phyloP scores from a whole-genome alignment of 2,888 invertebrate species.

The Lasius platythorax region DNA sequence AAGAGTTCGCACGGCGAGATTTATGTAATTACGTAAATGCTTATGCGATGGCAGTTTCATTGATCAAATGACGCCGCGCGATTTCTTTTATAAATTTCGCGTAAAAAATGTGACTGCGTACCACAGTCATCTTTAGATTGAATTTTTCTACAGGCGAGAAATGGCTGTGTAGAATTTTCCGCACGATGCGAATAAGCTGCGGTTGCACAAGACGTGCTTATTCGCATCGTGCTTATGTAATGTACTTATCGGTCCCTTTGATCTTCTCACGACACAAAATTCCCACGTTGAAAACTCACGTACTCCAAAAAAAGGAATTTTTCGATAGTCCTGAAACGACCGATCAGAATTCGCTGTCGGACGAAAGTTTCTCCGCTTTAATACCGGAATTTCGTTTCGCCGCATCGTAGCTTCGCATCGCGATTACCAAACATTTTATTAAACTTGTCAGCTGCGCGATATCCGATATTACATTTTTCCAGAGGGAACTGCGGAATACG shows the following conservation, averaged over 20 bases:
- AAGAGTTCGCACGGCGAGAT: not conserved
- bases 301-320: not conserved
- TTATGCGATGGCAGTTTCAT: not conserved
- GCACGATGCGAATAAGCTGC: not conserved
- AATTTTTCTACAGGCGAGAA: not conserved
- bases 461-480: constrained; percentile 33
- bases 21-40: not conserved
- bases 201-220: not conserved
- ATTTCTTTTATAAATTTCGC: constrained; percentile 61
- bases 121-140: not conserved
- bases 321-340: constrained; percentile 9
- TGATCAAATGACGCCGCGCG: constrained; percentile 15
- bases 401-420: not conserved
- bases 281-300: not conserved
- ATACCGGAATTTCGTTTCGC: constrained; percentile 31
- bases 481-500: not conserved
- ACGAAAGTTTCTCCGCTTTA: constrained; percentile 30
- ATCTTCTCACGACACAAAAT: constrained; percentile 9
- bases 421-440: constrained; percentile 40
- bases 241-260: constrained; percentile 15
- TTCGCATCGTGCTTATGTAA: not conserved
- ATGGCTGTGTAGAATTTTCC: not conserved
- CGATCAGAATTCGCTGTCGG: not conserved
- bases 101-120: constrained; percentile 23
- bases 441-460: constrained; percentile 34